Percentiles rank a stretch among this genome's conserved stretches.
Conservation (phyloP, 2,797 vertebrate genomes). For the Karalla daura region DNA sequence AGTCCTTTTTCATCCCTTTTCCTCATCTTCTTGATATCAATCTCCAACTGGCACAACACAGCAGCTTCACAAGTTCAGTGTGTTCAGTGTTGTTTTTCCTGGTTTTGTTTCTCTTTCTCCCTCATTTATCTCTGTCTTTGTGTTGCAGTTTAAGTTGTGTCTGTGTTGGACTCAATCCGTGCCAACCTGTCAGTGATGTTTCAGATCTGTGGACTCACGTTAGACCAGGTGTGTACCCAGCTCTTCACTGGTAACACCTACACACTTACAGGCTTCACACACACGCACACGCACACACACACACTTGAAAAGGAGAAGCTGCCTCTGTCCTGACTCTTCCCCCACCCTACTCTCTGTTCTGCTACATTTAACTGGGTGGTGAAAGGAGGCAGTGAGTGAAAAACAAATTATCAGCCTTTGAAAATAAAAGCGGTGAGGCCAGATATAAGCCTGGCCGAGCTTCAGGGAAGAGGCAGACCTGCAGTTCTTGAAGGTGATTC, state of each 20-base stretch:
- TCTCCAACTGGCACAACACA: too few species aligned
- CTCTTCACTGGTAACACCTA: constrained; percentile 1
- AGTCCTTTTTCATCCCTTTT: too few species aligned
- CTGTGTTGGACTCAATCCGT: too few species aligned
- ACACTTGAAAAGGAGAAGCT: not conserved
- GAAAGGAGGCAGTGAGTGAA: constrained; percentile 32
- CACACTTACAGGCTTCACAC: not conserved
- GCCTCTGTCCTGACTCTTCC: constrained; percentile 15
- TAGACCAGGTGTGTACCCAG: constrained; percentile 25
- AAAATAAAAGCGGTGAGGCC: constrained; percentile 40
- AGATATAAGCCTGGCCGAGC: constrained; percentile 5
- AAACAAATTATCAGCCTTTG: constrained; percentile 34
- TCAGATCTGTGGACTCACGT: too few species aligned
- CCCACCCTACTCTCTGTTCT: not conserved
- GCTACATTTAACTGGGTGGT: constrained; percentile 21
- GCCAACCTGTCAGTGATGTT: too few species aligned
- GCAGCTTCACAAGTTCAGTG: too few species aligned
- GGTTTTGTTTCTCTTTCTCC: too few species aligned
- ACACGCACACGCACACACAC: not conserved
- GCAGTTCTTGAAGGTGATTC: constrained; percentile 46
- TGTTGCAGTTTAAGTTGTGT: too few species aligned
- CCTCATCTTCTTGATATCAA: too few species aligned
- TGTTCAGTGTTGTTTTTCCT: too few species aligned
- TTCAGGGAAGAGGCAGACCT: not conserved
- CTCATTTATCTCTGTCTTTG: too few species aligned